These are phyloP conservation scores for Miltochrista miniata DNA, from an alignment of 2,888 invertebrate genomes.

Conservation along the genomic window DNA sequence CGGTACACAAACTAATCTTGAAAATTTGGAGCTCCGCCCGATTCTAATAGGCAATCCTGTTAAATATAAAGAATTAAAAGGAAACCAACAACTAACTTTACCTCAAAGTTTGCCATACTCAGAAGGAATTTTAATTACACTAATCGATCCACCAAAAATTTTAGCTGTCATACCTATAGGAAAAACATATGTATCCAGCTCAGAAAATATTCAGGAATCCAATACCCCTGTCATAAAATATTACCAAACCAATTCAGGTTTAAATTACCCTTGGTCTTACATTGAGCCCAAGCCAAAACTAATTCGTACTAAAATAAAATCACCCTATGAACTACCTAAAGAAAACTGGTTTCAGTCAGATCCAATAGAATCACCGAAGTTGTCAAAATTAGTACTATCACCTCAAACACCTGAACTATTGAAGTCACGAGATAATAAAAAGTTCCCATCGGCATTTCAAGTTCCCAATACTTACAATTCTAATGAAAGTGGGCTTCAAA, in stretches of 20 bases:
- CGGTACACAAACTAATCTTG: constrained; percentile 2
- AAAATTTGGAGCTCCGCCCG: constrained; percentile 52
- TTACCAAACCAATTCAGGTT: neutral
- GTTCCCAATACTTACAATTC: too few relatives aligned
- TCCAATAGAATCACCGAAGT: too few relatives aligned
- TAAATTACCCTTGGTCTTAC: neutral
- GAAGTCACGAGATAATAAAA: too few relatives aligned
- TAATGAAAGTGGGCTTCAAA: too few relatives aligned
- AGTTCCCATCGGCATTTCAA: too few relatives aligned
- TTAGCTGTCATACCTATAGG: constrained; percentile 59
- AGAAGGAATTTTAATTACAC: constrained; percentile 52
- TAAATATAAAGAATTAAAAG: constrained; percentile 26
- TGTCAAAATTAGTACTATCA: too few relatives aligned
- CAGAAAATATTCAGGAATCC: neutral
- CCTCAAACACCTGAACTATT: neutral
- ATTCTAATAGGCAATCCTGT: constrained; percentile 53
- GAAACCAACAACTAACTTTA: constrained; percentile 10
- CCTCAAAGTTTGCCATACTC: constrained; percentile 40
- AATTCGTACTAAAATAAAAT: too few relatives aligned
- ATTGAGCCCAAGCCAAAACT: too few relatives aligned
- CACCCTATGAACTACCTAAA: too few relatives aligned
- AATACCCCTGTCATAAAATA: neutral
- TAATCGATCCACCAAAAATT: constrained; percentile 48
- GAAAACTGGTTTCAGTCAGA: too few relatives aligned
- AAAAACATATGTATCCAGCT: constrained; percentile 32